Evolutionary conservation across 2,113 vertebrate genomes (phyloP), one percentile per base, ranked within the genome.

Genomic region (Lipotes vexillifer): DNA sequence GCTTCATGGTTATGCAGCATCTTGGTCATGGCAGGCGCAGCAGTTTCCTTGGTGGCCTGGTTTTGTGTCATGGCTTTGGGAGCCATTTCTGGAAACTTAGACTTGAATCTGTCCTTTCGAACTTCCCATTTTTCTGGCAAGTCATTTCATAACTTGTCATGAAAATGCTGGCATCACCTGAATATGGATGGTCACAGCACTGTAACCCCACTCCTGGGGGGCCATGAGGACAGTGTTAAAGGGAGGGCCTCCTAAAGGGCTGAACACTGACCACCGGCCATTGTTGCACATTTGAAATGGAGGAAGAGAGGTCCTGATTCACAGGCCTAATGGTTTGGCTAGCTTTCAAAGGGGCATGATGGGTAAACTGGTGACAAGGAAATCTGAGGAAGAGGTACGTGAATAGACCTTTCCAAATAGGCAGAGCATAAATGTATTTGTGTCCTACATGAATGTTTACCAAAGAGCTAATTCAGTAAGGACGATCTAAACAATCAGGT

Each of bases 51-150:
- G 77, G 86, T 96, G 92, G 71, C 66, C 82, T 85, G 71, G 75
- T 93, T 96, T 69, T 88, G 46, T 65, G 72, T 63, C 55, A 46
- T 8, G 41, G 63, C 81, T 90, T 92, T 94, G 85, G 84, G 81
- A 93, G 75, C 33, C n/a, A 75, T 88, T 96, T 59, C 66, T 96
- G 63, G 29, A 85, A 84, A 20, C 36, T 55, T 69, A 72, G 15
- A 44, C 61, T 95, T 94, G 55, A 92, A 66, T 88, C 27, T 85
- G 61, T 83, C 80, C 63, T 90, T 96, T 78, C 2, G 27, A 78
- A 86, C 89, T 88, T 81, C 31, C 33, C 49, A 15, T 85, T 78
- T 84, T 33, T 44, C 95, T 96, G 85, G 81, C 81, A 88, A 84
- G 7, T 9, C 18, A 69, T 94, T 94, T 96, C 87, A 94, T 59